Evolutionary conservation across 1,140 invertebrate species (phyloP).

Genomic region (Marisa cornuarietis): DNA sequence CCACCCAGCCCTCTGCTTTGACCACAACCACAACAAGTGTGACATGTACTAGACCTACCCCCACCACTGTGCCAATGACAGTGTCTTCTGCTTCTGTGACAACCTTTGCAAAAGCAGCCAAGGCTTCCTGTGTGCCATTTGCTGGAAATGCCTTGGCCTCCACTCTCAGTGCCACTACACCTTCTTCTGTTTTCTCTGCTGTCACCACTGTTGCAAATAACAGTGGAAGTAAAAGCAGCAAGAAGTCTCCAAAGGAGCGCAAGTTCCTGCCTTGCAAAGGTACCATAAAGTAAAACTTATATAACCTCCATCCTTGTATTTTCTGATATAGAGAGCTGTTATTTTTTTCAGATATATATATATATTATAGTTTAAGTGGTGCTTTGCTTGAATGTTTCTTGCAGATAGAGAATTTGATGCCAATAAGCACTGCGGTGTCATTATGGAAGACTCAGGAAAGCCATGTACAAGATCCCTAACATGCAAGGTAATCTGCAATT

Average conservation of each 20-base stretch:
- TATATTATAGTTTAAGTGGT: not conserved
- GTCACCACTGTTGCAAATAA: not conserved
- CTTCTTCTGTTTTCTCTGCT: conserved; percentile 17
- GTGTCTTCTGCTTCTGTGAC: conserved; percentile 25
- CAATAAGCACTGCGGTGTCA: conserved; percentile 83
- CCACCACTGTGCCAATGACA: conserved; percentile 24
- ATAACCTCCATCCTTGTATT: not conserved
- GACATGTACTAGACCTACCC: conserved; percentile 16
- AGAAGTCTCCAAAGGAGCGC: conserved; percentile 32
- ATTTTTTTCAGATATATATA: not conserved
- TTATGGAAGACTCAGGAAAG: conserved; percentile 74
- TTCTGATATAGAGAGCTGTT: not conserved
- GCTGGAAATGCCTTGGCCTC: conserved; percentile 23
- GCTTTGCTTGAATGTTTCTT: conserved; percentile 16
- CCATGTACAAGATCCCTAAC: conserved; percentile 84
- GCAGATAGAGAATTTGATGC: conserved; percentile 78
- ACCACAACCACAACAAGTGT: conserved; percentile 21
- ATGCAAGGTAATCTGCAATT: conserved; percentile 72
- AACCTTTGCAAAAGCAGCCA: conserved; percentile 28
- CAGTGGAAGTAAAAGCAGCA: conserved; percentile 26
- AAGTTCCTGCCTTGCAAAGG: conserved; percentile 70
- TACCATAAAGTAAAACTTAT: conserved; percentile 22
- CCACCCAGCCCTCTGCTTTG: conserved; percentile 20
- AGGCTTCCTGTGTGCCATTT: conserved; percentile 5
- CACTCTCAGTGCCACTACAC: conserved; percentile 12